A percentile compares a stretch with the other conserved stretches of the same genome.
phyloP scores from a whole-genome alignment of 2,888 invertebrate genomes.

The Odontomyia ornata region DNA sequence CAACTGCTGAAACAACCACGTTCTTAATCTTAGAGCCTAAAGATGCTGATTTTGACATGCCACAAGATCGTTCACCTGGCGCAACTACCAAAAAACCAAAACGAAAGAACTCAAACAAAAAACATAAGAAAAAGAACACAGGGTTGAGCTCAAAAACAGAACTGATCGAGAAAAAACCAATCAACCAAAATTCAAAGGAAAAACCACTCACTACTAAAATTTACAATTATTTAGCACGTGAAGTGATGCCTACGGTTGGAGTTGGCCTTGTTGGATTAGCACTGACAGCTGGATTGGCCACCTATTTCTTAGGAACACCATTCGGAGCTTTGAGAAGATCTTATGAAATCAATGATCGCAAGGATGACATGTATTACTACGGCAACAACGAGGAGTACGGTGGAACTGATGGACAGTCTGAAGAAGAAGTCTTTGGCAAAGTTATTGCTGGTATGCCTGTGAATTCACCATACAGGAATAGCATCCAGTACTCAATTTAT shows the following conservation, averaged over 20 bases:
- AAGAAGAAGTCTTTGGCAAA: slow-evolving; percentile 80
- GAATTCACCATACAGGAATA: slow-evolving; percentile 64
- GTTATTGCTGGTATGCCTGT: slow-evolving; percentile 76
- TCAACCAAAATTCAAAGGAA: slow-evolving; percentile 51
- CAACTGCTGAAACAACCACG: slow-evolving; percentile 49
- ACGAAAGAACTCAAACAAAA: slow-evolving; percentile 49
- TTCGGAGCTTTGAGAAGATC: slow-evolving; percentile 74
- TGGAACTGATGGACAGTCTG: slow-evolving; percentile 73
- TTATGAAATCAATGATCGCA: slow-evolving; percentile 71
- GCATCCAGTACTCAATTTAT: slow-evolving; percentile 59
- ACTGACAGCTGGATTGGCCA: slow-evolving; percentile 77
- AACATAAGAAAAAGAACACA: slow-evolving; percentile 49
- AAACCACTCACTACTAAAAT: slow-evolving; percentile 77
- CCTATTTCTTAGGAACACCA: slow-evolving; percentile 73
- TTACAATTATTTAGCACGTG: slow-evolving; percentile 79
- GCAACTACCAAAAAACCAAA: slow-evolving; percentile 52
- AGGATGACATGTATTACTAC: slow-evolving; percentile 73
- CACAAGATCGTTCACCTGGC: slow-evolving; percentile 52
- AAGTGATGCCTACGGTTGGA: slow-evolving; percentile 83
- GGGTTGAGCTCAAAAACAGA: slow-evolving; percentile 42
- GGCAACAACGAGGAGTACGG: slow-evolving; percentile 68
- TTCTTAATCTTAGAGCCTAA: slow-evolving; percentile 54
- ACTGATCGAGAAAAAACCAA: slow-evolving; percentile 50
- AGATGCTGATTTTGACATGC: slow-evolving; percentile 54
- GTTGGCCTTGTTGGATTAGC: slow-evolving; percentile 79